These are phyloP conservation scores for Amblyopsis rosae DNA, from an alignment of 2,113 vertebrate species.

Conservation along the genomic window DNA sequence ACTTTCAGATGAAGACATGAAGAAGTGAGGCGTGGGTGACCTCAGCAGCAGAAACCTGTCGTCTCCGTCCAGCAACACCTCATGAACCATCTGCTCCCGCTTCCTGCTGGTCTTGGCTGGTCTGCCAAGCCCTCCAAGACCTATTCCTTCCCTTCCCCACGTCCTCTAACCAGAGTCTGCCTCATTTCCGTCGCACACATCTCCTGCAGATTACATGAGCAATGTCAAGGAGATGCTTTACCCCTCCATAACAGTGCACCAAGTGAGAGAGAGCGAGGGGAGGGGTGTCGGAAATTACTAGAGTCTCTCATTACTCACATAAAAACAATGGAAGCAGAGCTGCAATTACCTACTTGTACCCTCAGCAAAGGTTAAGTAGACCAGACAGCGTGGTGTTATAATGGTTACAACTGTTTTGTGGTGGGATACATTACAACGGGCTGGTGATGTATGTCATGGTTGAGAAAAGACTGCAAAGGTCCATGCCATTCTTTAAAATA, in stretches of 20 bases:
- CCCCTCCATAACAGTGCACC: slow-evolving; percentile 3
- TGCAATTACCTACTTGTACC: slow-evolving; percentile 37
- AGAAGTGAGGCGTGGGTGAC: slow-evolving; percentile 36
- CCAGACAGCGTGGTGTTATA: not conserved
- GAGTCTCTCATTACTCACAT: slow-evolving; percentile 40
- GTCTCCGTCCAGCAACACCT: slow-evolving; percentile 71
- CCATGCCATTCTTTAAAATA: not conserved
- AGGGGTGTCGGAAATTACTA: slow-evolving; percentile 19
- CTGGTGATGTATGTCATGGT: slow-evolving; percentile 4
- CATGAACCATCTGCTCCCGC: slow-evolving; percentile 53
- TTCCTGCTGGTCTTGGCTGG: slow-evolving; percentile 54
- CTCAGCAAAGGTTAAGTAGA: slow-evolving; percentile 21
- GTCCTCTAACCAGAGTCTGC: slow-evolving; percentile 24
- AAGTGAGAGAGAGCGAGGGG: not conserved
- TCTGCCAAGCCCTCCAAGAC: slow-evolving; percentile 7
- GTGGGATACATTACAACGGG: not conserved
- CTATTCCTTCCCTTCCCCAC: slow-evolving; percentile 15
- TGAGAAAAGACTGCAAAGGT: slow-evolving; percentile 13
- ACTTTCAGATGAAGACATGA: not conserved
- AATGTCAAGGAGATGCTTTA: slow-evolving; percentile 23
- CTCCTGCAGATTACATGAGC: slow-evolving; percentile 18
- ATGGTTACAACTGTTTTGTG: slow-evolving; percentile 1
- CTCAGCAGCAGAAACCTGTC: slow-evolving; percentile 55
- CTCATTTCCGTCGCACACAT: slow-evolving; percentile 29
- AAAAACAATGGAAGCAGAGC: slow-evolving; percentile 32